phyloP scores from a whole-genome alignment of 2,113 vertebrate species.

The Peromyscus maniculatus region DNA sequence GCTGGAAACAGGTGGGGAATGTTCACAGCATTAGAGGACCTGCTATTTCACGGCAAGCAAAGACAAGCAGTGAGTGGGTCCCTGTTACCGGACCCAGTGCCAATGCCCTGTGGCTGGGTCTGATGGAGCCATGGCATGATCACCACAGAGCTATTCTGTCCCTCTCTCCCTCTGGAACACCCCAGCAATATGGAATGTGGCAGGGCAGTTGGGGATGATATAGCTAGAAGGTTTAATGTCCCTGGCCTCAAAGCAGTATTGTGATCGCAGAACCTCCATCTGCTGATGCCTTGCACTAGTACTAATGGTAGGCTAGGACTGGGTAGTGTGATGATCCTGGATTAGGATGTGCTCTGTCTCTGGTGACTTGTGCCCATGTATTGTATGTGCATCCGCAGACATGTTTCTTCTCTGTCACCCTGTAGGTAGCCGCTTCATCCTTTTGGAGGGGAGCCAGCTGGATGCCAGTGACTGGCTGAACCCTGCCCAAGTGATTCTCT shows the following conservation, averaged over 20 bases:
- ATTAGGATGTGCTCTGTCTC: neutral
- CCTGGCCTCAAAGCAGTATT: neutral
- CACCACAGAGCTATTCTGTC: neutral
- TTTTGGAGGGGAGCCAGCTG: constrained; percentile 97
- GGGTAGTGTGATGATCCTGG: neutral
- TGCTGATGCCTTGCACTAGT: neutral
- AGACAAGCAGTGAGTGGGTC: neutral
- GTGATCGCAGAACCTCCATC: neutral
- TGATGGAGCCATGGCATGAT: constrained; percentile 27
- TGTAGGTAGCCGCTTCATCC: constrained; percentile 96
- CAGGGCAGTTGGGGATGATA: neutral
- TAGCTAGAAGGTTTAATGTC: neutral
- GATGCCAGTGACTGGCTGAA: constrained; percentile 99
- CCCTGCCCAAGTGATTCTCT: constrained; percentile 96
- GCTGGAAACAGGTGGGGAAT: constrained; percentile 45
- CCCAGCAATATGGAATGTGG: neutral
- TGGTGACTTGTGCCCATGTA: neutral
- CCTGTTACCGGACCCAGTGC: neutral
- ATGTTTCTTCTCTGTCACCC: neutral
- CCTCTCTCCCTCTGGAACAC: neutral
- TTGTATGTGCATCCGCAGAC: neutral
- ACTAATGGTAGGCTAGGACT: neutral
- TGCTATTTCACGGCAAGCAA: constrained; percentile 31
- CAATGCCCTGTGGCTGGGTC: constrained; percentile 24
- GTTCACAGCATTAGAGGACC: neutral